Conservation (phyloP, 1,140 invertebrate genomes). For the Stenopsyche tienmushanensis region DNA sequence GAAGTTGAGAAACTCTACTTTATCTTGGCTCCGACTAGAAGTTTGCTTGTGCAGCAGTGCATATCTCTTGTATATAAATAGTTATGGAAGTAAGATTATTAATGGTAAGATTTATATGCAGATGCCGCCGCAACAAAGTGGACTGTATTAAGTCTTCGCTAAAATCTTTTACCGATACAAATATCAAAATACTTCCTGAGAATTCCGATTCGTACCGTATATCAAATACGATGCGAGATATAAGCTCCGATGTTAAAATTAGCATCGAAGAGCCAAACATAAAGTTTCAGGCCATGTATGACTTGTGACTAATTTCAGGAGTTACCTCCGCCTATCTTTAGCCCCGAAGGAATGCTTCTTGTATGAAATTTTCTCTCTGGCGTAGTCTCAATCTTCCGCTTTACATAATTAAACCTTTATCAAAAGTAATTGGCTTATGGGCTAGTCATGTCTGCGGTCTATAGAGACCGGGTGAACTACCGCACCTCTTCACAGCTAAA, state of each 20-base stretch:
- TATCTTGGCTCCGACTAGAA: slow-evolving; percentile 4
- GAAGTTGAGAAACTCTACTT: slow-evolving; percentile 5
- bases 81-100: not conserved
- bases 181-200: too few relatives aligned
- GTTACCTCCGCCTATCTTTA: too few relatives aligned
- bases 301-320: too few relatives aligned
- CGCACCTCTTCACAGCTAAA: too few relatives aligned
- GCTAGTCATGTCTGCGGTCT: not conserved
- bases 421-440: slow-evolving; percentile 11
- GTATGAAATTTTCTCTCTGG: not conserved
- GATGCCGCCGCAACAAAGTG: too few relatives aligned
- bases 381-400: not conserved
- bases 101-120: too few relatives aligned
- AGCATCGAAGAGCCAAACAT: too few relatives aligned
- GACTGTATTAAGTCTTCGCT: not conserved
- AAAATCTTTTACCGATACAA: not conserved
- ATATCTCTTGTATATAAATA: not conserved
- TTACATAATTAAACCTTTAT: slow-evolving; percentile 11
- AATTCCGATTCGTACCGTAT: too few relatives aligned
- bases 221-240: too few relatives aligned
- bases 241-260: too few relatives aligned
- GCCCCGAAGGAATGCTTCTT: too few relatives aligned
- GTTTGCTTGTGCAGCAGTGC: slow-evolving; percentile 12
- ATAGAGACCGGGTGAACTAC: not conserved
- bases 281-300: too few relatives aligned